phyloP scores from a whole-genome alignment of 2,113 vertebrate genomes.

The Solenodon paradoxus region DNA sequence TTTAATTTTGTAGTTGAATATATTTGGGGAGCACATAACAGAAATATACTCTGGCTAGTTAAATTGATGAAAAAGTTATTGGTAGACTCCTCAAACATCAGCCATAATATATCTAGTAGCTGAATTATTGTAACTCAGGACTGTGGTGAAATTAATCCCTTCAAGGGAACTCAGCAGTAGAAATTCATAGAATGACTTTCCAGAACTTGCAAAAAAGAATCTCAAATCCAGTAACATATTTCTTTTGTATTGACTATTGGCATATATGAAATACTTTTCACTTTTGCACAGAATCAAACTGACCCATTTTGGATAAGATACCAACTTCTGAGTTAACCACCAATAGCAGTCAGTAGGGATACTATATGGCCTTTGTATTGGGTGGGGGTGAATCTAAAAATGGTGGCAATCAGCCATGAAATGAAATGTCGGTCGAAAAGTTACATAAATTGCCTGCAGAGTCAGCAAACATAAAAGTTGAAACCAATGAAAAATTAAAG shows the following conservation, averaged over 20 bases:
- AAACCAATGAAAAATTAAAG: too few relatives aligned
- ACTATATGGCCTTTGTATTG: not conserved
- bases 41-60: not conserved
- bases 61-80: not conserved
- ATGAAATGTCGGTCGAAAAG: not conserved
- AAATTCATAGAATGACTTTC: not conserved
- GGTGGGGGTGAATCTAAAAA: not conserved
- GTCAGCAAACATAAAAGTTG: not conserved
- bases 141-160: not conserved
- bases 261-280: not conserved
- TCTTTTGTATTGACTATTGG: not conserved
- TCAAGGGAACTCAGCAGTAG: not conserved
- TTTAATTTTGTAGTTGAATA: not conserved
- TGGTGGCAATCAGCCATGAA: not conserved
- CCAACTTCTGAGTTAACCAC: not conserved
- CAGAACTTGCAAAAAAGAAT: not conserved
- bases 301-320: not conserved
- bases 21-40: not conserved
- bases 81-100: not conserved
- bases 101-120: not conserved
- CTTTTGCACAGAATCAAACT: not conserved
- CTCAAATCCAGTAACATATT: not conserved
- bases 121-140: not conserved
- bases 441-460: not conserved
- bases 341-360: not conserved